A percentile compares a stretch with the other conserved stretches of the same genome.
These are phyloP conservation scores for Hypomecis punctinalis DNA, from an alignment of 2,888 invertebrate genomes.

Conservation along the genomic window DNA sequence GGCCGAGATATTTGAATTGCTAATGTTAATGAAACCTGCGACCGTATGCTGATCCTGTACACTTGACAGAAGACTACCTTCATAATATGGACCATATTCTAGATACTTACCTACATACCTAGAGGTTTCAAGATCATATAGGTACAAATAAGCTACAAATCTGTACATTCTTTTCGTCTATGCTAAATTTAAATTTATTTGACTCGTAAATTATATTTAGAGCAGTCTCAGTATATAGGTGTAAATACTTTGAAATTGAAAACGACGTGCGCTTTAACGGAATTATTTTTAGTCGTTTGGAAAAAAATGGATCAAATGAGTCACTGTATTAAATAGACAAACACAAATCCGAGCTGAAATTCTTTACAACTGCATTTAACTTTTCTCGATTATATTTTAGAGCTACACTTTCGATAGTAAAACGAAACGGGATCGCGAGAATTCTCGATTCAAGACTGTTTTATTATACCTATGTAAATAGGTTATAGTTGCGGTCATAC, in stretches of 20 bases:
- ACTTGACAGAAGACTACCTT: constrained; percentile 10
- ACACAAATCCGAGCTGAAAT: neutral
- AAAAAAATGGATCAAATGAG: too few relatives aligned
- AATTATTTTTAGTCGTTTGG: too few relatives aligned
- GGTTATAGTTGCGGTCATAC: constrained; percentile 4
- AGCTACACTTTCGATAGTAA: neutral
- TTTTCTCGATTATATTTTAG: neutral
- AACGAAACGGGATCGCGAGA: neutral
- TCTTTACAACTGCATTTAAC: constrained; percentile 1
- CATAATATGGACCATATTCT: neutral
- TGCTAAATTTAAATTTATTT: too few relatives aligned
- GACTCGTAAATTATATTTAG: too few relatives aligned
- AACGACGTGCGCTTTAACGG: too few relatives aligned
- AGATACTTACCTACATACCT: neutral
- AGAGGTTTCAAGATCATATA: too few relatives aligned
- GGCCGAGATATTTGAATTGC: constrained; percentile 62
- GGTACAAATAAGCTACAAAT: too few relatives aligned
- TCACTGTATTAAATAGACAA: too few relatives aligned
- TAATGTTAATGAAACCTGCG: constrained; percentile 59
- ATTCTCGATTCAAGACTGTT: neutral
- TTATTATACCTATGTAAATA: constrained; percentile 16
- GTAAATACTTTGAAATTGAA: too few relatives aligned
- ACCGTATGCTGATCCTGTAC: constrained; percentile 38
- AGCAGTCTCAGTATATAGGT: too few relatives aligned
- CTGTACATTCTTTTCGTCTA: too few relatives aligned